Evolutionary conservation across 2,888 invertebrate species (phyloP), one percentile per base, ranked within the genome.

Genomic region (Lasioglossum lativentre): DNA sequence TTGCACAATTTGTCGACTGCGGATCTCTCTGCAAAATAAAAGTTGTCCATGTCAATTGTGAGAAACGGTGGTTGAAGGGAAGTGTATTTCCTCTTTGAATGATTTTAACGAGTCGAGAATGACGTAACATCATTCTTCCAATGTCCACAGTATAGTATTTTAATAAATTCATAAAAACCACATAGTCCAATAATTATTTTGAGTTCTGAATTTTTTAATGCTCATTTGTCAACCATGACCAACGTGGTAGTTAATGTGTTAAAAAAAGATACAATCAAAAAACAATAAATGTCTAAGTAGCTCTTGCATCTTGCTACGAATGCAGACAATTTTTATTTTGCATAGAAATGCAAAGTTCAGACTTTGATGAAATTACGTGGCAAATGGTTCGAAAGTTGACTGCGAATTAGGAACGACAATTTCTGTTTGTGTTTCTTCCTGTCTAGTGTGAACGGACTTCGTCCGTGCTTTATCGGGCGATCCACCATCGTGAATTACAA

Each of bases 361-460:
- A 16, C 75, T 68, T 74, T 75, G 47, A n/a, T 78, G 80, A 80
- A 80, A 30, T 76, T 79, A 42, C 19, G 19, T 30, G 1, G 6
- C 5, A 19, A 34, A 66, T 0, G 66, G 16, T 34, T 52, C 23
- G 27, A 27, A 5, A 38, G 16, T 23, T 19, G 23, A 38, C 19
- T 8, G 8, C 23, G 63, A 47, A 2, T 10, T 8, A 56, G 34
- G 2, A 19, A 66, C 5, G 14, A 8, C 16, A 19, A 16, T 38
- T 16, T 63, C 34, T 30, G 16, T 14, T 63, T 6, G 19, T 6
- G 12, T 27, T 42, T 23, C 73, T 12, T 23, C 27, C 2, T 38
- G 68, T 68, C 52, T 5, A 3, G 42, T 30, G 47, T 47, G 34
- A 23, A 34, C 34, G 34, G 14, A 34, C 40, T 42, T 5, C 16